Evolutionary conservation across 2,888 invertebrate genomes (phyloP).

Genomic region (Apodemia hepburni): DNA sequence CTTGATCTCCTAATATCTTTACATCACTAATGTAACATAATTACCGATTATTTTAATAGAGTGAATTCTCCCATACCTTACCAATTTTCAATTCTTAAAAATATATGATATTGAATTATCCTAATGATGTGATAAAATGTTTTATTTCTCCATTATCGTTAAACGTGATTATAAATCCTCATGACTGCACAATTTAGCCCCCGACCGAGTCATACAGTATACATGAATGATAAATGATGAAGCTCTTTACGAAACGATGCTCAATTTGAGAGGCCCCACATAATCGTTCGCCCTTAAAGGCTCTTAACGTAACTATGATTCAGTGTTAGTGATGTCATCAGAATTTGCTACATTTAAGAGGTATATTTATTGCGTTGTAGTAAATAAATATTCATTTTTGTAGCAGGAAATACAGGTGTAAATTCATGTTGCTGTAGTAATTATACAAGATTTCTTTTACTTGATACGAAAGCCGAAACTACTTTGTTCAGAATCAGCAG

Average conservation of each 20-base stretch:
- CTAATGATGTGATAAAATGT: background rate
- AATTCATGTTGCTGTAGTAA: too few relatives aligned
- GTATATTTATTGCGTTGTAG: background rate
- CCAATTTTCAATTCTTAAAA: background rate
- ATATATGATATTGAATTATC: background rate
- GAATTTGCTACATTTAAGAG: constrained; percentile 19
- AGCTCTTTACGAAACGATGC: constrained; percentile 27
- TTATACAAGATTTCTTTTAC: too few relatives aligned
- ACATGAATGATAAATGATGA: constrained; percentile 31
- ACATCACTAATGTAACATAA: too few relatives aligned
- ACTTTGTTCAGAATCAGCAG: too few relatives aligned
- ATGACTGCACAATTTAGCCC: constrained; percentile 13
- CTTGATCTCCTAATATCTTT: too few relatives aligned
- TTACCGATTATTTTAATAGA: background rate
- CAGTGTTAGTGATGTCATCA: constrained; percentile 26
- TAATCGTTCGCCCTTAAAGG: constrained; percentile 33
- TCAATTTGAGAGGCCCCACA: constrained; percentile 32
- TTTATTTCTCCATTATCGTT: constrained; percentile 10
- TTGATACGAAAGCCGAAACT: too few relatives aligned
- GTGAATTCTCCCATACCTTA: background rate
- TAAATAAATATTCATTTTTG: background rate
- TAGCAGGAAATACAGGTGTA: background rate
- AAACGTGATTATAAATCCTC: constrained; percentile 14
- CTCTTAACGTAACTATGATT: constrained; percentile 31
- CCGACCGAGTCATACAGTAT: constrained; percentile 21